Evolutionary conservation across 1,140 invertebrate genomes (phyloP).

Genomic region (Manduca sexta): DNA sequence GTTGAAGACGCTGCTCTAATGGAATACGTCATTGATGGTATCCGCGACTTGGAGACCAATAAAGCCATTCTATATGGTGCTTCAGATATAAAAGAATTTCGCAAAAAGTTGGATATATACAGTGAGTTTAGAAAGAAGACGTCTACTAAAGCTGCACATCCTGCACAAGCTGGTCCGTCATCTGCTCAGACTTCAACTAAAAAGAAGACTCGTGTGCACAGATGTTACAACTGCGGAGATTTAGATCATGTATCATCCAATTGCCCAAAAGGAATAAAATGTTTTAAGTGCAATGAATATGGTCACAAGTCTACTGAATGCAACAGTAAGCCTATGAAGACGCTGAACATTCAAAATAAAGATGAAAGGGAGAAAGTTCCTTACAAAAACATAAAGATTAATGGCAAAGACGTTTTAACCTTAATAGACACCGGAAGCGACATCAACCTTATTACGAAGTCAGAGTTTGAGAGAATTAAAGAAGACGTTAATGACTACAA

Average conservation of each 20-base stretch:
- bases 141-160: background rate
- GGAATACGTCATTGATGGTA: slow-evolving; percentile 48
- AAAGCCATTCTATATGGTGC: slow-evolving; percentile 50
- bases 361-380: slow-evolving; percentile 1
- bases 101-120: slow-evolving; percentile 28
- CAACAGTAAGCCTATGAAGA: slow-evolving; percentile 8
- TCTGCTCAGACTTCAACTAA: background rate
- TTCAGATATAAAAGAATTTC: slow-evolving; percentile 24
- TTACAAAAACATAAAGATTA: slow-evolving; percentile 12
- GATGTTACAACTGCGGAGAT: slow-evolving; percentile 23
- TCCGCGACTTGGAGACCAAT: slow-evolving; percentile 28
- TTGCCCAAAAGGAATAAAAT: slow-evolving; percentile 18
- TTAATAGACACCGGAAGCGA: slow-evolving; percentile 21
- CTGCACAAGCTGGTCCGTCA: background rate
- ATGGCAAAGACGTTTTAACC: background rate
- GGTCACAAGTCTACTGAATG: slow-evolving; percentile 15
- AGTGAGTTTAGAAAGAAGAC: slow-evolving; percentile 21
- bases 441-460: slow-evolving; percentile 9
- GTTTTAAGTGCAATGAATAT: slow-evolving; percentile 27
- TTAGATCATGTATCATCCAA: slow-evolving; percentile 9
- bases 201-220: background rate
- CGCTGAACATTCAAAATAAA: slow-evolving; percentile 8
- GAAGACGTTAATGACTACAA: background rate
- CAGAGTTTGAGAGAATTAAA: slow-evolving; percentile 4
- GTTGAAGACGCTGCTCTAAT: slow-evolving; percentile 35